Evolutionary conservation across 2,113 vertebrate genomes (phyloP), one percentile per base, ranked within the genome.

Genomic region (Marmota flaviventris): DNA sequence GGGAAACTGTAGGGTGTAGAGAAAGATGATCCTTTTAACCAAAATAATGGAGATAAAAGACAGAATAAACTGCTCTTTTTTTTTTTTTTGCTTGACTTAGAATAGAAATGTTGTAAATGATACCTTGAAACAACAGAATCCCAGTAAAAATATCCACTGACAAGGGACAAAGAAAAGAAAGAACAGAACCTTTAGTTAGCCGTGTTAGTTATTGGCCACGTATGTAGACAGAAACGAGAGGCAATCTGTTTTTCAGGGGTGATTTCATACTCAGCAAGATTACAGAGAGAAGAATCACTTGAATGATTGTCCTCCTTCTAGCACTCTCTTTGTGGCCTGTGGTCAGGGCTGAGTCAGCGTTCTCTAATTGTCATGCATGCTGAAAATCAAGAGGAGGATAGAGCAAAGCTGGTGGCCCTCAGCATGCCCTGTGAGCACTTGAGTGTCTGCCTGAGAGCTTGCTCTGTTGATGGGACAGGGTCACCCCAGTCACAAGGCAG

Each of bases 1-100:
- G 70, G 70, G 48, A 85, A 79, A 42, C 93, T 48, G 39, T 87
- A 73, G 88, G 39, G 14, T 85, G 1, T 75, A 85, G 53, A 87
- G 77, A 96, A 22, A 75, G 84, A 95, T 88, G 82, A 92, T 95
- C 92, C 89, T 98, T 98, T 96, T 81, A 93, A 87, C 76, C 87
- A 69, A 77, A 25, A 91, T 61, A 97, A 96, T 96, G 90, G 56
- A 93, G 88, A 92, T 94, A 93, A 97, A 92, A 97, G 85, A 89
- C 73, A 34, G 94, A 87, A 85, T 76, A 85, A 48, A 95, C n/a
- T 92, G 65, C 67, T 93, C 53, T 86, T 89, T 97, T 76, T 90
- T 58, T 45, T 45, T 45, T 45, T 45, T 45, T 97, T 89, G 56
- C 76, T 79, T 90, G 81, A 94, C 77, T 92, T 94, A 89, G 73